Base-by-base conservation (phyloP, 2,888 invertebrate genomes). In the Cephus nigrinus region DNA sequence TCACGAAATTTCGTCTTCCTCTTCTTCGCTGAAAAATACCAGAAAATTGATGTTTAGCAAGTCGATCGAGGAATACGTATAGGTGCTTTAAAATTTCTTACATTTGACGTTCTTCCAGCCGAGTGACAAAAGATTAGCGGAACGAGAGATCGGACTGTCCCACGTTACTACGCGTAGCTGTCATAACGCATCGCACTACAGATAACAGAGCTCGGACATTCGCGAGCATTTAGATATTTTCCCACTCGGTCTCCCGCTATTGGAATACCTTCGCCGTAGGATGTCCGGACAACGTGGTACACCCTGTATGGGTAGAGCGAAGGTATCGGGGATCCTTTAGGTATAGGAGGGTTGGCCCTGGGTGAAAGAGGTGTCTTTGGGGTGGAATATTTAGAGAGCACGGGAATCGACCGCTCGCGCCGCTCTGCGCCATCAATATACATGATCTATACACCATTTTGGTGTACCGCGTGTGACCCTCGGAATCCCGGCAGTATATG, bases 381-480 rank as follows among this genome's bases (percentile, higher is more conserved):
- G 83, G 79, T 83, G 85, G 86, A 88, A 88, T 88, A 87, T 88
- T 88, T 88, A 86, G 85, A 88, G 84, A 84, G 84, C 85, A 83
- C 83, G 82, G 85, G 86, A 88, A 88, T 89, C 88, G 87, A 89
- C 88, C 83, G 83, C 84, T 84, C 84, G 81, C 86, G 81, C 84
- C 84, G 84, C 84, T 85, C 84, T 80, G 80, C 82, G 85, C 85
- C 86, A 88, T 88, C 88, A 88, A 88, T 87, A 88, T 86, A 88
- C 84, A 87, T 87, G 88, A 88, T 88, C 87, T 88, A 88, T 87
- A 86, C 85, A 86, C 83, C 85, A 80, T 86, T 85, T 86, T 84
- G 83, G 82, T 83, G 82, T 83, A 55, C 30, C 73, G 55, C 32
- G 55, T 75, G 75, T 75, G 72, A 68, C 74, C 78, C 78, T 75